Evolutionary conservation across 2,113 vertebrate species (phyloP).

Genomic region (Aegotheles bennettii): DNA sequence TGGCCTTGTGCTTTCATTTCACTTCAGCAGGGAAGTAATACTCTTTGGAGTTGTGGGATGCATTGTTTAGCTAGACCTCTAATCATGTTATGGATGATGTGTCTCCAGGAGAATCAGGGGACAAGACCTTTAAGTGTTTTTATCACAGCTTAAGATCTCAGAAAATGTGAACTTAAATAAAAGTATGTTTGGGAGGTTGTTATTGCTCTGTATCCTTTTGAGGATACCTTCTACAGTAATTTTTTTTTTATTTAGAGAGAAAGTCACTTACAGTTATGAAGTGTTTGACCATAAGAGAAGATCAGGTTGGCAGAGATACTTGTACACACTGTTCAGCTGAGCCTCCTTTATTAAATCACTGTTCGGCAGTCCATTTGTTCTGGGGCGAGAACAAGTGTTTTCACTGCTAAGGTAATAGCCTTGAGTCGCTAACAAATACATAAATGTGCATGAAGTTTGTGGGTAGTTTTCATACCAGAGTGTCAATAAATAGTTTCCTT

Average conservation of each 20-base stretch:
- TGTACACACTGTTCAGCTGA: conserved; percentile 43
- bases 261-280: conserved; percentile 71
- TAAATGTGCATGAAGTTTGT: not conserved
- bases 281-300: conserved; percentile 60
- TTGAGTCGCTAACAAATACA: conserved; percentile 30
- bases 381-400: not conserved
- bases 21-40: conserved; percentile 43
- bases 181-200: conserved; percentile 59
- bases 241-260: conserved; percentile 7
- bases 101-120: conserved; percentile 62
- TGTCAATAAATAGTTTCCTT: conserved; percentile 12
- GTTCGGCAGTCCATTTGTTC: conserved; percentile 59
- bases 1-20: conserved; percentile 57
- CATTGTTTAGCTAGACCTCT: conserved; percentile 57
- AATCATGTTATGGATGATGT: conserved; percentile 68
- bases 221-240: conserved; percentile 63
- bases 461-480: conserved; percentile 13
- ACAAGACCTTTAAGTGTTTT: conserved; percentile 67
- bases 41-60: conserved; percentile 37
- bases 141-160: conserved; percentile 68
- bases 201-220: conserved; percentile 70
- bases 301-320: conserved; percentile 63
- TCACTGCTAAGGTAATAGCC: conserved; percentile 42
- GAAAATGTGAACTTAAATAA: conserved; percentile 71
- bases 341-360: conserved; percentile 69